Conservation (phyloP, 1,140 invertebrate species). For the Oryctes rhinoceros region DNA sequence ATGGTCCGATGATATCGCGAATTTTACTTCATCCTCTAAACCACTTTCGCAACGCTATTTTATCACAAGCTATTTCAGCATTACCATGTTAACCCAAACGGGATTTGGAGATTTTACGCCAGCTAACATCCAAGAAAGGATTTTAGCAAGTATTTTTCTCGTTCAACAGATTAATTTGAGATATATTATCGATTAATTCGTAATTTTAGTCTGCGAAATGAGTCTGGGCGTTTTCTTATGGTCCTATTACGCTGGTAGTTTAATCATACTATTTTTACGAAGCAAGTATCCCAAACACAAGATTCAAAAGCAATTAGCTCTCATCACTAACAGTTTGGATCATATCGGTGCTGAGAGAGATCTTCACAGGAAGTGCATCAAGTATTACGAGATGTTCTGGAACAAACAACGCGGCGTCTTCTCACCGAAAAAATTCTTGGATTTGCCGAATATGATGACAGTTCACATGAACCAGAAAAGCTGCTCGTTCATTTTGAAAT, state of each 20-base stretch:
- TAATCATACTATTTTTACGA: constrained; percentile 2
- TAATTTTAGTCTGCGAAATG: constrained; percentile 24
- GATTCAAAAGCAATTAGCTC: constrained; percentile 17
- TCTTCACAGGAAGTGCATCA: background rate
- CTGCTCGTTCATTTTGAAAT: constrained; percentile 32
- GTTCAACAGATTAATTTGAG: background rate
- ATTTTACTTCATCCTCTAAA: background rate
- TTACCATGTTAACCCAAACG: background rate
- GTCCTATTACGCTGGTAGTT: constrained; percentile 5
- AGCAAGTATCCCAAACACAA: background rate
- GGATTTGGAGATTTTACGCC: constrained; percentile 37
- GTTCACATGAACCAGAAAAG: constrained; percentile 31
- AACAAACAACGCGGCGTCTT: background rate
- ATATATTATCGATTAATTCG: background rate
- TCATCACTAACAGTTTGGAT: background rate
- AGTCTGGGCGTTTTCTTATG: constrained; percentile 12
- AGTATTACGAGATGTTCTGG: constrained; percentile 39
- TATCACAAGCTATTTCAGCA: constrained; percentile 1
- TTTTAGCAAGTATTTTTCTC: background rate
- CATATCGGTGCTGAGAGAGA: background rate
- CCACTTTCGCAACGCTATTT: constrained; percentile 28
- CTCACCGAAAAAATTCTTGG: background rate
- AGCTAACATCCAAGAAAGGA: background rate
- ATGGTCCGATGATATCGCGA: background rate
- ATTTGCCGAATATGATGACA: background rate